Evolutionary conservation across 2,797 vertebrate species (phyloP).

Genomic region (Sebastes kiyomatsui): DNA sequence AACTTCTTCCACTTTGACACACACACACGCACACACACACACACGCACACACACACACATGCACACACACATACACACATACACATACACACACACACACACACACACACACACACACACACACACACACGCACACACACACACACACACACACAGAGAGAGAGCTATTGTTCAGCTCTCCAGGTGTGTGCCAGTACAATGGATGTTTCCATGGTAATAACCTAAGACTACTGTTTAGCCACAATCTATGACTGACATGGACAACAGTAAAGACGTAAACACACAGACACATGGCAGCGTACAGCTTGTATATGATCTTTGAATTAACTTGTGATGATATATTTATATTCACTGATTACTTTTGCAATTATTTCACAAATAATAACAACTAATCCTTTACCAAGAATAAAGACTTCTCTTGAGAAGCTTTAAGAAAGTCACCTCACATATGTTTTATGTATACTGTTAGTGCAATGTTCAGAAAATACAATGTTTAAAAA

Average conservation of each 20-base stretch:
- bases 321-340: neutral
- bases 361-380: too few relatives aligned
- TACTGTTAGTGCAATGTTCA: neutral
- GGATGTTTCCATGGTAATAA: slow-evolving; percentile 32
- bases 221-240: neutral
- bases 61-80: too few relatives aligned
- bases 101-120: too few relatives aligned
- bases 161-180: neutral
- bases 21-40: too few relatives aligned
- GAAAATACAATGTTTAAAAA: neutral
- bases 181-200: neutral
- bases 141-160: neutral
- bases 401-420: neutral
- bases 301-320: neutral
- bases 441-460: neutral
- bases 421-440: neutral
- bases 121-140: too few relatives aligned
- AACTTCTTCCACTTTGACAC: neutral
- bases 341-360: neutral
- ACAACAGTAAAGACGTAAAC: slow-evolving; percentile 6
- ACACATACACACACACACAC: neutral
- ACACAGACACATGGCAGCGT: neutral
- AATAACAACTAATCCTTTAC: neutral
- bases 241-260: neutral
- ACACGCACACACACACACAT: too few relatives aligned